Base-by-base conservation (phyloP, 2,113 vertebrate genomes). In the Campylomormyrus numenius region DNA sequence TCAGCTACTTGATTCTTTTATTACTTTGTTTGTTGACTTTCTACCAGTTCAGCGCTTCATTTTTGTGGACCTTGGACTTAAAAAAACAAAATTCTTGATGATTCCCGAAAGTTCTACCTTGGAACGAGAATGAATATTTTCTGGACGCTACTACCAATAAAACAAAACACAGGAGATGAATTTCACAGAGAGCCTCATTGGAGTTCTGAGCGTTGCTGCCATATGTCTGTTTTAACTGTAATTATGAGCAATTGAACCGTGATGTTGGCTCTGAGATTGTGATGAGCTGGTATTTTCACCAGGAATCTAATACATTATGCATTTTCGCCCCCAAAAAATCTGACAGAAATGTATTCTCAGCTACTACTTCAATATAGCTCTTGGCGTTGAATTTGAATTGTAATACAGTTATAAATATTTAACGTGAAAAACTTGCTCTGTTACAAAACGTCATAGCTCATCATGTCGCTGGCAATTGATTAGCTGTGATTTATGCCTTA, bases 391-490 rank as follows among this genome's bases (percentile, higher is more conserved):
- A 21, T 27, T 8, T 24, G 49, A 84, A 77, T 92, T 92, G 90
- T 94, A 94, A 95, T 93, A 83, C 42, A 35, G 88, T 92, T 93
- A 95, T 95, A 93, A 95, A 95, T 95, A 95, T 95, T 94, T 94
- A 94, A 93, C 35, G 90, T 91, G 90, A 91, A 91, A 27, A 77
- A 45, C 46, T 88, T 85, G 50, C 83, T 77, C 50, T 45, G 21
- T 15, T 49, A 52, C 90, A 89, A 94, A 95, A 95, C 93, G 94
- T 93, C 94, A 94, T 15, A 88, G 91, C 92, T 91, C 86, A 91
- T 90, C 80, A 58, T 92, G 92, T 92, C 66, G 24, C 92, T 94
- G 93, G 93, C 91, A 62, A 91, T 84, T 27, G 49, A 77, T 27
- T 87, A 58, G 74, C 10, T n/a, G 27, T 52, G 90, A 62, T 45